phyloP scores from a whole-genome alignment of 2,888 invertebrate species.

The Stenoptilia bipunctidactyla region DNA sequence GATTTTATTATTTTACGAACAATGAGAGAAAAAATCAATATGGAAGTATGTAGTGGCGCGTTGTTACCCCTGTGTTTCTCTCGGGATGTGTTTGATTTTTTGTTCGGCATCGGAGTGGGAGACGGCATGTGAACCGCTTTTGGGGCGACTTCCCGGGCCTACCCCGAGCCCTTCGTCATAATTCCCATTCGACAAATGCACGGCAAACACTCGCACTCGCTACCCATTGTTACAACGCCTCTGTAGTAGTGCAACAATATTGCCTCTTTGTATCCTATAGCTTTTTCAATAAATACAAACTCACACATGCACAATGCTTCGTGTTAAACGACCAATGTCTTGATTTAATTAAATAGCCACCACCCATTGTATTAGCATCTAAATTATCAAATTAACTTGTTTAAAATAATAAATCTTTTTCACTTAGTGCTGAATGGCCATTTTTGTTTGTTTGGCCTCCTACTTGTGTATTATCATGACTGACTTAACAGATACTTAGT shows the following conservation, averaged over 20 bases:
- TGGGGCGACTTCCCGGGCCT: slow-evolving; percentile 71
- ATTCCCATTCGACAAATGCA: slow-evolving; percentile 68
- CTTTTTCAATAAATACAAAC: slow-evolving; percentile 40
- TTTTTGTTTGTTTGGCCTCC: slow-evolving; percentile 11
- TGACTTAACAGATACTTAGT: slow-evolving; percentile 60
- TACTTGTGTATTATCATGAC: slow-evolving; percentile 46
- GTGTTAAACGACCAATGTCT: background rate
- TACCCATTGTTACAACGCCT: slow-evolving; percentile 52
- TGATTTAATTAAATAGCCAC: too few species aligned
- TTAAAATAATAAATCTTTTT: too few species aligned
- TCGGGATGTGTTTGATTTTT: slow-evolving; percentile 70
- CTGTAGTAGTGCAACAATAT: slow-evolving; percentile 63
- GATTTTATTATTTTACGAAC: slow-evolving; percentile 66
- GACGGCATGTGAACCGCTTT: slow-evolving; percentile 71
- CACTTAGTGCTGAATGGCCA: too few species aligned
- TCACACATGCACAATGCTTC: slow-evolving; percentile 18
- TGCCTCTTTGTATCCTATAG: slow-evolving; percentile 41
- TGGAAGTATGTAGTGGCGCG: slow-evolving; percentile 58
- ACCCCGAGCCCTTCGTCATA: slow-evolving; percentile 66
- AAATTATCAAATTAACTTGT: too few species aligned
- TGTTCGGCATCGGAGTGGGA: slow-evolving; percentile 65
- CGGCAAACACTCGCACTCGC: slow-evolving; percentile 68
- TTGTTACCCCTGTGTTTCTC: slow-evolving; percentile 70
- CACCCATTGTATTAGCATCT: too few species aligned
- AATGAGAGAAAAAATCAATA: slow-evolving; percentile 70